Percentiles rank a stretch among this genome's conserved stretches.
phyloP scores from a whole-genome alignment of 2,113 vertebrate species.

The Pogonocichla stellata region DNA sequence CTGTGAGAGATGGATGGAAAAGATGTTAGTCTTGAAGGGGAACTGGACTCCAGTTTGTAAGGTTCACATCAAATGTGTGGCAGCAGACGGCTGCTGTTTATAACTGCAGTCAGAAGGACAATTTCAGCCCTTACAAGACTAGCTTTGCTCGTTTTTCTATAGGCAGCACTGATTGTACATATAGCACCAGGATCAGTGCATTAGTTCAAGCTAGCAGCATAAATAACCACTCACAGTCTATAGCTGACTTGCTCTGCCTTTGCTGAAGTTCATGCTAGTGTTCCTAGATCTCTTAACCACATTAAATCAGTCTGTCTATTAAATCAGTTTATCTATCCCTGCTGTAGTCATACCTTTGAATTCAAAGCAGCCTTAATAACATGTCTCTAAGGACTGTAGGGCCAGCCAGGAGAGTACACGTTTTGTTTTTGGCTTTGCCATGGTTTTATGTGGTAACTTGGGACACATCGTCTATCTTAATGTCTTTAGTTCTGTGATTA shows the following conservation, averaged over 20 bases:
- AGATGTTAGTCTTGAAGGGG: not conserved
- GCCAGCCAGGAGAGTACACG: accelerated
- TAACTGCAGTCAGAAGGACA: not conserved
- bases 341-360: not conserved
- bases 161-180: not conserved
- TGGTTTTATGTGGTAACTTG: not conserved
- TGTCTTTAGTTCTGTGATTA: not conserved
- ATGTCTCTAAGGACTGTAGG: not conserved
- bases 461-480: not conserved
- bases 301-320: not conserved
- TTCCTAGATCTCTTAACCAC: not conserved
- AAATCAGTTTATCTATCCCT: not conserved
- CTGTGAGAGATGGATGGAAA: not conserved
- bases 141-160: not conserved
- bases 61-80: not conserved
- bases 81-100: not conserved
- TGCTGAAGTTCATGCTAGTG: not conserved
- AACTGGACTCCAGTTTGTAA: not conserved
- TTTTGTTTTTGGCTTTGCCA: not conserved
- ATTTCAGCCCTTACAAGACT: not conserved
- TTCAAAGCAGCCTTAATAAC: not conserved
- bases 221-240: not conserved
- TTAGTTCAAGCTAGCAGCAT: not conserved
- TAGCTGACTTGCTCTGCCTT: not conserved
- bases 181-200: not conserved